Percentiles rank a stretch among this genome's conserved stretches.
phyloP scores from a whole-genome alignment of 2,797 vertebrate species.

The Syndactyla subalaris region DNA sequence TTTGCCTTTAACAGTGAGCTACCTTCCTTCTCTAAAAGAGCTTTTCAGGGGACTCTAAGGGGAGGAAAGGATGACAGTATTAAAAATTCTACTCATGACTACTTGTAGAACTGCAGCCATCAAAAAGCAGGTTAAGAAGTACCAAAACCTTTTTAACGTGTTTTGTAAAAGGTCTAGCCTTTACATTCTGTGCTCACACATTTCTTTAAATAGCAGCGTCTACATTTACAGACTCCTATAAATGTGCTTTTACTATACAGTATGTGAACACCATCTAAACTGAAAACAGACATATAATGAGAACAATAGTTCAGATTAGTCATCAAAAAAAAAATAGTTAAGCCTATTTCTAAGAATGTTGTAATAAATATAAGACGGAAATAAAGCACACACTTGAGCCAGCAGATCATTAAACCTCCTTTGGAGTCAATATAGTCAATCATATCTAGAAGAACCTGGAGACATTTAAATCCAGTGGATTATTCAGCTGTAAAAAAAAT shows the following conservation, averaged over 20 bases:
- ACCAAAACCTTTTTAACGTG: not conserved
- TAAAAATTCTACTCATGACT: not conserved
- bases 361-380: not conserved
- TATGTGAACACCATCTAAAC: not conserved
- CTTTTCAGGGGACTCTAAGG: not conserved
- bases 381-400: not conserved
- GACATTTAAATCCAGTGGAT: not conserved
- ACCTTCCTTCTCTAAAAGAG: not conserved
- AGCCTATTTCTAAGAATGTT: not conserved
- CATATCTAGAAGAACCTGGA: not conserved
- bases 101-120: not conserved
- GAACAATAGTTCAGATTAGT: not conserved
- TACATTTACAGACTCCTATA: not conserved
- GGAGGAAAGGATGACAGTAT: not conserved
- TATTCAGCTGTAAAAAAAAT: not conserved
- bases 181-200: not conserved
- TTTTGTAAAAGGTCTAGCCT: not conserved
- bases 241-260: not conserved
- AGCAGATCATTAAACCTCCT: not conserved
- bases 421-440: not conserved
- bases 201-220: not conserved
- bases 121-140: not conserved
- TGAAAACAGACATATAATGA: not conserved
- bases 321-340: not conserved
- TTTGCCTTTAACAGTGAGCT: not conserved